Base-by-base conservation (phyloP, 2,888 invertebrate genomes). In the Dioctria rufipes region DNA sequence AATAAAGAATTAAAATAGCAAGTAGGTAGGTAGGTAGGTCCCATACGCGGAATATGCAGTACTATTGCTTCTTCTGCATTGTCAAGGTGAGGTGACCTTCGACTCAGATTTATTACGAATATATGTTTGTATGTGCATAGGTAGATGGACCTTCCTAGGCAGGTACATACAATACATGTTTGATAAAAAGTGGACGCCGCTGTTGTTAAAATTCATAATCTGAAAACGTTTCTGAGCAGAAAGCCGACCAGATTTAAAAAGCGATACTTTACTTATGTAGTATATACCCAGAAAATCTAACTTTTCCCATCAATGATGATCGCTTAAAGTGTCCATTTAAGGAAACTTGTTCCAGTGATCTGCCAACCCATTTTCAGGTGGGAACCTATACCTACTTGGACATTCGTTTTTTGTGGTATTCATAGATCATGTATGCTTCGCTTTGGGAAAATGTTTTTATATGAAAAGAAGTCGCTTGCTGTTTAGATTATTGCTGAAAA, bases 21-120 rank as follows among this genome's bases (percentile, higher is more conserved):
- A 11, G 54, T 39, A 40, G n/a, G n/a, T 46, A 25, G 67, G 3
- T 67, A n/a, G 11, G 6, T 51, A 9, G 6, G 6, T 51, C 42
- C 42, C n/a, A 11, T 40, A 51, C 54, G 51, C 13, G 25, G 39
- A 5, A 37, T 69, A 25, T 51, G 51, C 25, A 37, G 8, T 37
- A 37, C 25, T 69, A 4, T 11, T 51, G 67, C 46, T 46, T 37
- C 51, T 51, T 58, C 13, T 25, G 54, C 54, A 60, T 43, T 58
- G 73, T 73, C 73, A 73, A 73, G 73, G 73, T 73, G 43, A 73
- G 40, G 42, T 73, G 73, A 73, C 73, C 73, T 73, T 58, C 73
- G 60, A 37, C 58, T 60, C 58, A 11, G 73, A 58, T 73, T 73
- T 42, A 73, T 40, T 54, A n/a, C 54, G 54, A 54, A 11, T n/a